Percentiles rank a stretch among this genome's conserved stretches.
phyloP scores from a whole-genome alignment of 2,113 vertebrate genomes.

The Rhabdomys dilectus region DNA sequence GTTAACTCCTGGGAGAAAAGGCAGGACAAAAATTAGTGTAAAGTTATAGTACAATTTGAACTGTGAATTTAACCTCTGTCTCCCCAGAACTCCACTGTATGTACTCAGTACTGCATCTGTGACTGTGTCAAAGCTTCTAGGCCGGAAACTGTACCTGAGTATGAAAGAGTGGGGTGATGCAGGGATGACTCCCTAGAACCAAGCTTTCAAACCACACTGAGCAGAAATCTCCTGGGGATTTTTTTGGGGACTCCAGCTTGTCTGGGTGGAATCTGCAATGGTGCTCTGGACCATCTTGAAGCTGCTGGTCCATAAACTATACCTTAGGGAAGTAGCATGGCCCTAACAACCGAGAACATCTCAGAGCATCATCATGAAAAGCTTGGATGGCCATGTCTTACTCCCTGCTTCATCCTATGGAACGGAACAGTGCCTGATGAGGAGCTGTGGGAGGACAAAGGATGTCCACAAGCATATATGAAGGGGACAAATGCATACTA shows the following conservation, averaged over 20 bases:
- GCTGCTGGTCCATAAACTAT: neutral
- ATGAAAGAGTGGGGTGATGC: rapidly evolving
- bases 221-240: neutral
- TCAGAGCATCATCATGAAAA: neutral
- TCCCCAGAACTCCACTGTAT: rapidly evolving
- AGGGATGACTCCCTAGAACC: neutral
- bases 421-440: neutral
- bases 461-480: too few species aligned
- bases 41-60: slow-evolving; percentile 38
- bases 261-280: too few species aligned
- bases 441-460: neutral
- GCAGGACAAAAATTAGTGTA: slow-evolving; percentile 36
- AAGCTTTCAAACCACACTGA: neutral
- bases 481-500: neutral
- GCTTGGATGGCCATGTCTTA: neutral
- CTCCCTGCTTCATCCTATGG: neutral
- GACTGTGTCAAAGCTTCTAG: rapidly evolving
- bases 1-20: slow-evolving; percentile 71
- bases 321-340: neutral
- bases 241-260: neutral
- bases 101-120: neutral
- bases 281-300: neutral
- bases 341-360: neutral
- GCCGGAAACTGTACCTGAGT: neutral
- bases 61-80: neutral